These are phyloP conservation scores for Cariama cristata DNA, from an alignment of 2,113 vertebrate species.

Conservation along the genomic window DNA sequence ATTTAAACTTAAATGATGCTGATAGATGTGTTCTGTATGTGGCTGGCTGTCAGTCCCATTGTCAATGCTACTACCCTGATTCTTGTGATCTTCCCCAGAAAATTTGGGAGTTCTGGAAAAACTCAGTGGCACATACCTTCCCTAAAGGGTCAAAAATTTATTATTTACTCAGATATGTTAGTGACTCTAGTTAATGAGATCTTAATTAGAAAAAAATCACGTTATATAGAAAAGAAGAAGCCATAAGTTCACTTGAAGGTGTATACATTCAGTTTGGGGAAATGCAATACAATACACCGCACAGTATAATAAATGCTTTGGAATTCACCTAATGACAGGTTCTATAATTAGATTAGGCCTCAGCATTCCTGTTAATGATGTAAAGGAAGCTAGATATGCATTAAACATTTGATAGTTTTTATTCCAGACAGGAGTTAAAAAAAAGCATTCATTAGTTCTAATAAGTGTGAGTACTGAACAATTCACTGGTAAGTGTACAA, in stretches of 20 bases:
- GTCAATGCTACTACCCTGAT: neutral
- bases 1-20: neutral
- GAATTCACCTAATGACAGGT: neutral
- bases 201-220: neutral
- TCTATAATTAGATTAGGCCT: neutral
- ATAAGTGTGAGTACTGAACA: neutral
- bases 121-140: neutral
- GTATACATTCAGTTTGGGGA: neutral
- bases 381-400: neutral
- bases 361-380: slow-evolving; percentile 15
- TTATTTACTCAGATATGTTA: neutral
- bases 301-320: neutral
- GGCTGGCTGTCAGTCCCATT: neutral
- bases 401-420: slow-evolving; percentile 10
- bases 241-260: neutral
- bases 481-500: neutral
- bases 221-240: neutral
- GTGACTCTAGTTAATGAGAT: neutral
- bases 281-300: neutral
- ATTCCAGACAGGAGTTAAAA: neutral
- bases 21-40: neutral
- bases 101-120: neutral
- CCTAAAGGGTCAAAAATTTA: neutral
- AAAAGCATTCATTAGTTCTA: neutral
- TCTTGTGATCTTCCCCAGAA: neutral